Conservation (phyloP, 2,113 vertebrate genomes). For the Tenebrosternarchus preto region DNA sequence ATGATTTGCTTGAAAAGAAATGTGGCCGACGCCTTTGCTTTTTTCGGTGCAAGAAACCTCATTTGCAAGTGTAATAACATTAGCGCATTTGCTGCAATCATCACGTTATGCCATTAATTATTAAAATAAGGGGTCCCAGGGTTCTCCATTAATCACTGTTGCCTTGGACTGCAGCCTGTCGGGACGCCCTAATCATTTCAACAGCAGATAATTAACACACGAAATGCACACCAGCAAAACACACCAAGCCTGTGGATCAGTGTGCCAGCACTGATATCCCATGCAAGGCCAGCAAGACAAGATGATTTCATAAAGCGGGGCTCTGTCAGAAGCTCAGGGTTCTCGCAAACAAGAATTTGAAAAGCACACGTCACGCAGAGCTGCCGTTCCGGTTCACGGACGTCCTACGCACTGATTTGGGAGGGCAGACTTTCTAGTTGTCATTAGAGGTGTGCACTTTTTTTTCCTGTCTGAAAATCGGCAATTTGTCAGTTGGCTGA, state of each 20-base stretch:
- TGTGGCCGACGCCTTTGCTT: constrained; percentile 52
- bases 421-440: background rate
- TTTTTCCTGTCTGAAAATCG: background rate
- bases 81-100: constrained; percentile 52
- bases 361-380: background rate
- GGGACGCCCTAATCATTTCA: constrained; percentile 48
- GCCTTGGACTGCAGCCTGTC: constrained; percentile 49
- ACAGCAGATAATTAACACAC: constrained; percentile 45
- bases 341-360: background rate
- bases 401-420: background rate
- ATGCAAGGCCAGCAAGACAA: background rate
- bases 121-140: constrained; percentile 45
- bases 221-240: constrained; percentile 10
- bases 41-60: constrained; percentile 38
- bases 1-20: constrained; percentile 45
- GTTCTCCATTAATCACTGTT: constrained; percentile 52
- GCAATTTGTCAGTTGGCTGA: background rate
- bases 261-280: background rate
- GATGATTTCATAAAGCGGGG: constrained; percentile 3
- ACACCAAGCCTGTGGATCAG: background rate
- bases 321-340: background rate
- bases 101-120: constrained; percentile 53
- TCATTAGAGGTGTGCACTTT: background rate
- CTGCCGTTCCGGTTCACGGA: background rate
- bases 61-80: constrained; percentile 57